Base-by-base conservation (phyloP, 2,888 invertebrate species). In the Steinernema scapterisci region DNA sequence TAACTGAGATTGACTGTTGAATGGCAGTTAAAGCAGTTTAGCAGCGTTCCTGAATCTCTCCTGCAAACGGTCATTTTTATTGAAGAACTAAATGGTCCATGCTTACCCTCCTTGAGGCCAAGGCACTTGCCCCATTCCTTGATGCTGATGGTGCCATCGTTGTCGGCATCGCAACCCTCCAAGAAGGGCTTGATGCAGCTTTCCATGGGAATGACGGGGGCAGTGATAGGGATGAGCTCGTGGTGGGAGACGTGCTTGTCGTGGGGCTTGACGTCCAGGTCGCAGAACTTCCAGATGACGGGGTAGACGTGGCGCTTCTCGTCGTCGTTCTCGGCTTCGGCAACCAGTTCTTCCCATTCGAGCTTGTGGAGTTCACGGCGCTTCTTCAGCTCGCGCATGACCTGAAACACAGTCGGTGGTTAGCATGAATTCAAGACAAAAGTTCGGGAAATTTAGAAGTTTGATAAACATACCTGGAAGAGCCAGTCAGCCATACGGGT, bases 401-500 rank as follows among this genome's bases (percentile, higher is more conserved):
- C 86, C 83, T 85, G 76, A 73, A 79, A 77, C 44, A 52, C 23
- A 21, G 1, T 21, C 23, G 6, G 16, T 6, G 1, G 23, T 25
- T 25, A 7, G 71, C 2, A 25, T 16, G 2, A 73, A 38, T 13
- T 25, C 16, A 71, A 46, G 21, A 44, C n/a, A 19, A 70, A 2
- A n/a, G n/a, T n/a, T n/a, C n/a, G n/a, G n/a, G n/a, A n/a, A n/a
- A n/a, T n/a, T n/a, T n/a, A n/a, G n/a, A n/a, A n/a, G n/a, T 13
- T 16, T 27, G 21, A 6, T 11, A 9, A n/a, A 19, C 74, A 95
- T 80, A 97, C 93, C 91, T 95, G 95, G 91, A 95, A 96, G 73
- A 97, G 92, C 97, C 97, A 97, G 89, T 97, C 95, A 81, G 95
- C 92, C 95, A 97, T 96, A 88, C 97, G 92, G 71, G 94, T 92